These are phyloP conservation scores for Geopemphigus sp. DNA, from an alignment of 1,140 invertebrate species.

Conservation along the genomic window DNA sequence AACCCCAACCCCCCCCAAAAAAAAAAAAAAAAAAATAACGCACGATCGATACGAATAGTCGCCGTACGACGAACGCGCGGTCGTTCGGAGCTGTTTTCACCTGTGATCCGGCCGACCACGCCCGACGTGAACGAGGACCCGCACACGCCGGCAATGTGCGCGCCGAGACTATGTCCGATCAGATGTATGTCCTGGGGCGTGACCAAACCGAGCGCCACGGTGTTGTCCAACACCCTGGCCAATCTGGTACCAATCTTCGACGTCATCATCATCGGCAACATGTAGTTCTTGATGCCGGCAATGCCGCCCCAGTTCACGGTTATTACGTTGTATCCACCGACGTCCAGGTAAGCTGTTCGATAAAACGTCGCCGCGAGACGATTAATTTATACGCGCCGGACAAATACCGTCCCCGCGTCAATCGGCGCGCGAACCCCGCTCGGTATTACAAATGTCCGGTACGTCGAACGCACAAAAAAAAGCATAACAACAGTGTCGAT, in stretches of 20 bases:
- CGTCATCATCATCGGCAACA: conserved; percentile 50
- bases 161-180: conserved; percentile 76
- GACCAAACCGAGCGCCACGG: conserved; percentile 14
- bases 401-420: no score
- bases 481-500: no score
- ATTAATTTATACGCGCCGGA: no score
- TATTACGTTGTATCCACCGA: conserved; percentile 63
- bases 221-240: conserved; percentile 49
- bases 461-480: no score
- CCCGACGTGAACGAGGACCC: conserved; percentile 62
- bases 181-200: conserved; percentile 30
- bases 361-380: no score
- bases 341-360: conserved; percentile 59
- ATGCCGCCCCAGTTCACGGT: conserved; percentile 63
- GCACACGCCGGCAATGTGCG: conserved; percentile 76
- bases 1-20: no score
- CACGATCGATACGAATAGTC: neutral
- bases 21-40: no score
- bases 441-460: no score
- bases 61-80: neutral
- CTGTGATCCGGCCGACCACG: conserved; percentile 64
- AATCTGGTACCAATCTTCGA: conserved; percentile 55
- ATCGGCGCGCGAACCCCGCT: no score
- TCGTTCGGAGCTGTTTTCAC: conserved; percentile 52
- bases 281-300: conserved; percentile 55